Evolutionary conservation across 1,140 invertebrate genomes (phyloP).

Genomic region (Dreissena polymorpha): DNA sequence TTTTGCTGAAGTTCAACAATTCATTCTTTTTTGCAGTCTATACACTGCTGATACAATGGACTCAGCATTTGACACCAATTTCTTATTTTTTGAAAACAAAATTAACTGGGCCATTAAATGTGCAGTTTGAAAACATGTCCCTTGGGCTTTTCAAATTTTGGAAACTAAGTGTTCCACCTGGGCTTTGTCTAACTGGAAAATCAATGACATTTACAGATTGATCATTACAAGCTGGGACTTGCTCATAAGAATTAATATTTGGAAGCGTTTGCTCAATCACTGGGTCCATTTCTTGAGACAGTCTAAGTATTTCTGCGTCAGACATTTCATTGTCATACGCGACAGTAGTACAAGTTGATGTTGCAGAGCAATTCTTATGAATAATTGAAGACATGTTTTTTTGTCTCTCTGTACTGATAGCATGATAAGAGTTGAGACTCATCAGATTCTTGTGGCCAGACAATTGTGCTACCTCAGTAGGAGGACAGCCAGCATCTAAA

Average conservation of each 20-base stretch:
- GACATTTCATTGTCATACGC: background rate
- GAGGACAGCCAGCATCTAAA: background rate
- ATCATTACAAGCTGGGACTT: background rate
- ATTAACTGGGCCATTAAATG: no score
- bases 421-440: background rate
- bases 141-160: no score
- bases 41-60: no score
- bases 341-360: background rate
- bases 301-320: background rate
- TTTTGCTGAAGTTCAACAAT: no score
- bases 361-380: no score
- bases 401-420: background rate
- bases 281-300: slow-evolving; percentile 18
- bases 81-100: no score
- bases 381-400: no score
- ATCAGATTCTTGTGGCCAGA: slow-evolving; percentile 24
- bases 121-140: no score
- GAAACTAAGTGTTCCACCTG: no score
- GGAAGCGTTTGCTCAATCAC: no score
- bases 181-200: background rate
- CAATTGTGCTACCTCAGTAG: slow-evolving; percentile 18
- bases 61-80: no score
- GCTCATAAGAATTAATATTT: background rate
- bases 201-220: background rate
- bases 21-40: no score